phyloP scores from a whole-genome alignment of 2,113 vertebrate species.

The Pterocles gutturalis region DNA sequence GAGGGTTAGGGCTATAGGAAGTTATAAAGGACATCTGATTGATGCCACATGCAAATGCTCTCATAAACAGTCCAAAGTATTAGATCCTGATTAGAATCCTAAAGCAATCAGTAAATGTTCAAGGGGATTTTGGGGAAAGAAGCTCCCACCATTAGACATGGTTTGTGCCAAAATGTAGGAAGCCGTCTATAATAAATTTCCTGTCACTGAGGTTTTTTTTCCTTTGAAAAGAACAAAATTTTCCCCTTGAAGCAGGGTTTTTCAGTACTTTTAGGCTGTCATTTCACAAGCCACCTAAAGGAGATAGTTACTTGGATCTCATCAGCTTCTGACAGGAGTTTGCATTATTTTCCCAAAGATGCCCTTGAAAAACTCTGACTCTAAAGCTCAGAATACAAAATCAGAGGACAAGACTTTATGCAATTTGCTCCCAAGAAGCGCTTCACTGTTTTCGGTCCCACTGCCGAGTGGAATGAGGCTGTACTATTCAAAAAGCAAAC shows the following conservation, averaged over 20 bases:
- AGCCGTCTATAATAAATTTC: neutral
- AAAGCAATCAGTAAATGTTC: neutral
- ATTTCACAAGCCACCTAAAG: neutral
- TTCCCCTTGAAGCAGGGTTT: neutral
- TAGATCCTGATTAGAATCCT: neutral
- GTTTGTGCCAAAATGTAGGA: neutral
- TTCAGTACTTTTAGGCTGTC: neutral
- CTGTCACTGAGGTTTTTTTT: neutral
- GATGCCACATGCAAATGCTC: neutral
- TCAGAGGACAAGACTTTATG: neutral
- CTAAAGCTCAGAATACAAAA: neutral
- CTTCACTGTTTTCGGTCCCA: neutral
- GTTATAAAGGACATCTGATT: neutral
- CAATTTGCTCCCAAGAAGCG: neutral
- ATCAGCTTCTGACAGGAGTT: neutral
- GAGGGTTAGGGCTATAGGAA: neutral
- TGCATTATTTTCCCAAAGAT: neutral
- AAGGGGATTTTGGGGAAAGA: neutral
- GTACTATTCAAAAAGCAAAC: slow-evolving; percentile 43
- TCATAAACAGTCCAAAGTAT: neutral
- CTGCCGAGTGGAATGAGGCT: neutral
- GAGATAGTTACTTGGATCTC: neutral
- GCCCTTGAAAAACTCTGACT: neutral
- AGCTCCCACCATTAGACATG: neutral
- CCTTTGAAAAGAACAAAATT: neutral